Percentiles rank a stretch among this genome's conserved stretches.
Evolutionary conservation across 1,140 invertebrate species (phyloP).

Genomic region (Uloborus diversus): DNA sequence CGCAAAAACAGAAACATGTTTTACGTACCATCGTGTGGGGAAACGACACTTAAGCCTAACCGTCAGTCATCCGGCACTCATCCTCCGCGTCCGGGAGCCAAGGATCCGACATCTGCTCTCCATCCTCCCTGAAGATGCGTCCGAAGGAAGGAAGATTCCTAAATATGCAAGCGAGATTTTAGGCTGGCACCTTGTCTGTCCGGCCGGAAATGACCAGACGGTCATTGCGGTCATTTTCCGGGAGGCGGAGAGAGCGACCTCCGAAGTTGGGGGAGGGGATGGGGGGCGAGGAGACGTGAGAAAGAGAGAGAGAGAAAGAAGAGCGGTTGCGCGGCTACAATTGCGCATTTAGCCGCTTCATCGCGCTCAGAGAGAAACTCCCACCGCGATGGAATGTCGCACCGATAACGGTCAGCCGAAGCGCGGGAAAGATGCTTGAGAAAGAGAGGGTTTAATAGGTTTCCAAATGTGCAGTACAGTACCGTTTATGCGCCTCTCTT

Average conservation of each 20-base stretch:
- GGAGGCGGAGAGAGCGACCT: conserved; percentile 9
- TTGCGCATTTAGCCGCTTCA: conserved; percentile 28
- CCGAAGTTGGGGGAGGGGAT: not conserved
- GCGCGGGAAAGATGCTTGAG: no score
- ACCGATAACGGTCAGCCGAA: no score
- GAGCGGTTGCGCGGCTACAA: conserved; percentile 1
- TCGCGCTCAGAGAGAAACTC: conserved; percentile 1
- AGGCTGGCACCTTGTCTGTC: conserved; percentile 44
- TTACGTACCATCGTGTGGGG: no score
- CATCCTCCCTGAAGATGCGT: not conserved
- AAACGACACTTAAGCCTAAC: conserved; percentile 1
- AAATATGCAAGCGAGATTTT: conserved; percentile 31
- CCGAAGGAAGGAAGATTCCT: not conserved
- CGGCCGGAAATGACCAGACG: conserved; percentile 52
- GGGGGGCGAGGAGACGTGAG: not conserved
- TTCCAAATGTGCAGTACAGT: no score
- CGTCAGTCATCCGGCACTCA: no score
- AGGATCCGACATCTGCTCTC: not conserved
- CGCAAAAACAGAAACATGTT: no score
- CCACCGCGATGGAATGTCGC: no score
- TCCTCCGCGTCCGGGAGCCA: no score
- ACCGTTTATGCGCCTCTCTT: no score
- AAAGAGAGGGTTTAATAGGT: no score
- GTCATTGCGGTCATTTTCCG: conserved; percentile 53
- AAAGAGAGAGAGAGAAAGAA: not conserved